Evolutionary conservation across 2,888 invertebrate species (phyloP).

Genomic region (Urechis unicinctus): DNA sequence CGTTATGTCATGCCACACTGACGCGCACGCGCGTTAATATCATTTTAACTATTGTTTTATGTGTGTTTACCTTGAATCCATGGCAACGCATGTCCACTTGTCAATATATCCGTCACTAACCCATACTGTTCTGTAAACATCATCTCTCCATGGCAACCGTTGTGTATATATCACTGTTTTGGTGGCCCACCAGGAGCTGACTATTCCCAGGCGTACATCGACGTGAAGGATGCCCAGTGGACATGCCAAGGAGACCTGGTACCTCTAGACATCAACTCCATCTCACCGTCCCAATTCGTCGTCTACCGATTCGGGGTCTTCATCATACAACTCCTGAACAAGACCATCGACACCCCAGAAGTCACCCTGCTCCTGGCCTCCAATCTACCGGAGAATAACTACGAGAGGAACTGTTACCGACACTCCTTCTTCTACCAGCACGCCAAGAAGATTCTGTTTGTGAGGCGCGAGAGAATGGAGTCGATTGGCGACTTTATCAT

Average conservation of each 20-base stretch:
- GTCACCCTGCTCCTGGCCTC: constrained; percentile 43
- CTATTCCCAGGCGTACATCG: constrained; percentile 38
- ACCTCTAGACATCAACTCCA: constrained; percentile 34
- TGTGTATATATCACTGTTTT: too few relatives aligned
- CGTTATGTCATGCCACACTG: too few relatives aligned
- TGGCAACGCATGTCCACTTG: not conserved
- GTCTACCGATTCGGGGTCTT: constrained; percentile 46
- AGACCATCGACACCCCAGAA: constrained; percentile 22
- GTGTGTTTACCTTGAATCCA: too few relatives aligned
- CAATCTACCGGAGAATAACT: constrained; percentile 42
- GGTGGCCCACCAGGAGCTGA: constrained; percentile 32
- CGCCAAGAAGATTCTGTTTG: constrained; percentile 36
- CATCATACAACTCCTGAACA: constrained; percentile 35
- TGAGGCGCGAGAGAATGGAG: constrained; percentile 40
- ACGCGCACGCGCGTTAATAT: too few relatives aligned
- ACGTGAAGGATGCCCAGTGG: constrained; percentile 47
- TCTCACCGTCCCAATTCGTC: constrained; percentile 41
- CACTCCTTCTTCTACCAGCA: constrained; percentile 43
- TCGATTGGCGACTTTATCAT: constrained; percentile 46
- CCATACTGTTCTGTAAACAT: not conserved
- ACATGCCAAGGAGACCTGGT: constrained; percentile 34
- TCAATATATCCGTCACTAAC: not conserved
- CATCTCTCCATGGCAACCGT: too few relatives aligned
- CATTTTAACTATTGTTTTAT: too few relatives aligned
- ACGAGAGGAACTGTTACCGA: constrained; percentile 32